These are phyloP conservation scores for Tamias sibiricus DNA, from an alignment of 2,113 vertebrate genomes.

Conservation along the genomic window DNA sequence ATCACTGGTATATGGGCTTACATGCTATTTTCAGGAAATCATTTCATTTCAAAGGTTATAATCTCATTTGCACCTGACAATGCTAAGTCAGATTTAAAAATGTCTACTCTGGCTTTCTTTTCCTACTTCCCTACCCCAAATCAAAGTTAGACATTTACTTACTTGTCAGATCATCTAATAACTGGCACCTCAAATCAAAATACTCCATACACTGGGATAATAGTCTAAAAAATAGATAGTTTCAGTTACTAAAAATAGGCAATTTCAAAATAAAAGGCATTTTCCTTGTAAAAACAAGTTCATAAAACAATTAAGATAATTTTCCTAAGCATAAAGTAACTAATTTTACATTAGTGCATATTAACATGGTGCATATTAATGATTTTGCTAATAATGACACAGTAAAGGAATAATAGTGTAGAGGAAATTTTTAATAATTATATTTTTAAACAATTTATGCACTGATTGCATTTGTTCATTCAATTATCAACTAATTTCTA, in stretches of 20 bases:
- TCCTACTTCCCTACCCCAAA: not conserved
- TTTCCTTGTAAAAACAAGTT: constrained; percentile 54
- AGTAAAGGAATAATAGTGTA: not conserved
- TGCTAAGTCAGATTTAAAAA: not conserved
- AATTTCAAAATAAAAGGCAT: constrained; percentile 47
- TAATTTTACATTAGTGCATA: constrained; percentile 13
- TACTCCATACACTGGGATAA: constrained; percentile 98
- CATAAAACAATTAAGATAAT: constrained; percentile 18
- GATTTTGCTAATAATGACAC: not conserved
- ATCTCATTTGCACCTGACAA: not conserved
- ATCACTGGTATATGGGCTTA: not conserved
- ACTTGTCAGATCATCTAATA: constrained; percentile 98
- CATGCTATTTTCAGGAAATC: not conserved
- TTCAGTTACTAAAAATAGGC: constrained; percentile 52
- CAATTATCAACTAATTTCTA: not conserved
- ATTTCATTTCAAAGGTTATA: constrained; percentile 6
- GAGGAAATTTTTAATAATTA: not conserved
- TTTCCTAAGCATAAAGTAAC: constrained; percentile 27
- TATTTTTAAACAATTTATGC: not conserved
- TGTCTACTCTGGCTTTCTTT: not conserved
- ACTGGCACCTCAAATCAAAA: constrained; percentile 97
- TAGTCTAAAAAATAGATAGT: constrained; percentile 88
- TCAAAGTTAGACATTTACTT: constrained; percentile 83
- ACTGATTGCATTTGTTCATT: not conserved
- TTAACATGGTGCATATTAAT: not conserved